Evolutionary conservation across 1,140 invertebrate genomes (phyloP).

Genomic region (Diorhabda carinulata): DNA sequence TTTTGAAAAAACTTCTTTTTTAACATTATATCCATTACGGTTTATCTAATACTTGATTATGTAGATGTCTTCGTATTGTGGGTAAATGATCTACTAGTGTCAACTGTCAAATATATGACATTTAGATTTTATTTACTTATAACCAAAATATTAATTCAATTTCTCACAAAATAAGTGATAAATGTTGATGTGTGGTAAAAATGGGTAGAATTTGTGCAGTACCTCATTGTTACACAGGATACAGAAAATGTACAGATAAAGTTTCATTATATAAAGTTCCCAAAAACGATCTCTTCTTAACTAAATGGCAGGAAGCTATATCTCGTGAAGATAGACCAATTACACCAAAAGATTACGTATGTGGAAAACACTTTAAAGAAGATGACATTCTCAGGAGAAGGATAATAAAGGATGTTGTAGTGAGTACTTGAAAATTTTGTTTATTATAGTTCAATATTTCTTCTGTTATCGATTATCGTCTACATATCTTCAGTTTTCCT

Average conservation of each 20-base stretch:
- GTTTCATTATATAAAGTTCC: conserved; percentile 18
- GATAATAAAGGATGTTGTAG: conserved; percentile 17
- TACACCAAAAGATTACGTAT: conserved; percentile 22
- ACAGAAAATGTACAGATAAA: conserved; percentile 19
- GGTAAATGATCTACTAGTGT: no score
- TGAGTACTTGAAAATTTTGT: neutral
- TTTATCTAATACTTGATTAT: no score
- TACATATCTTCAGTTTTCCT: no score
- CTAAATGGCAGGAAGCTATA: conserved; percentile 22
- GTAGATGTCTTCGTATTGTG: no score
- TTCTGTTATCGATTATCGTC: no score
- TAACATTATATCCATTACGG: no score
- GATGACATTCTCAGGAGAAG: conserved; percentile 19
- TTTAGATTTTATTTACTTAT: no score
- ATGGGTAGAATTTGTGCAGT: conserved; percentile 22
- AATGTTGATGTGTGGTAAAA: neutral
- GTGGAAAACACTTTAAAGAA: conserved; percentile 22
- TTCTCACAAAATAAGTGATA: no score
- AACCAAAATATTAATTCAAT: no score
- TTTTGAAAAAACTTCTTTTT: no score
- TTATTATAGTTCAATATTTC: neutral
- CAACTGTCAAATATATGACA: no score
- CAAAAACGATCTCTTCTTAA: conserved; percentile 20
- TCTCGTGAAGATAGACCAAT: conserved; percentile 20
- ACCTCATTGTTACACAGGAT: conserved; percentile 23